These are phyloP conservation scores for Psittacula cyanocephala DNA, from an alignment of 2,113 vertebrate species.

Conservation along the genomic window DNA sequence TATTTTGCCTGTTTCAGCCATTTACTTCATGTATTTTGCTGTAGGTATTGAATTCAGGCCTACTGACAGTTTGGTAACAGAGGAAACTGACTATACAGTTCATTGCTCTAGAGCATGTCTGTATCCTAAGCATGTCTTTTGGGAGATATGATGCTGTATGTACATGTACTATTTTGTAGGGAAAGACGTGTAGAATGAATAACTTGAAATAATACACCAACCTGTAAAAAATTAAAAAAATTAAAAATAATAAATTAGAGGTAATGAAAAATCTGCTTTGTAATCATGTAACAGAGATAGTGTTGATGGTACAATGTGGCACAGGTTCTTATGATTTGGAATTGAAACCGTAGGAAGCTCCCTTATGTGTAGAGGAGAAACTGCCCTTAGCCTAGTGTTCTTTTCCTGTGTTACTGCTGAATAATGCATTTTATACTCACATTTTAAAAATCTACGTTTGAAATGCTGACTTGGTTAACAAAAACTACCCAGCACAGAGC, in stretches of 20 bases:
- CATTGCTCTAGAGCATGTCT: not conserved
- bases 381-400: not conserved
- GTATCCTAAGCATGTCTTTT: not conserved
- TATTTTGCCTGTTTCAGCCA: not conserved
- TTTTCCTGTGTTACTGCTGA: not conserved
- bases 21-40: not conserved
- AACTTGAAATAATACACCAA: not conserved
- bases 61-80: not conserved
- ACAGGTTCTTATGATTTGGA: not conserved
- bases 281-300: not conserved
- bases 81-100: not conserved
- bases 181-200: not conserved
- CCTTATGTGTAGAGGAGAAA: not conserved
- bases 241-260: not conserved
- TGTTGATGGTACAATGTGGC: not conserved
- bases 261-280: not conserved
- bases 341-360: not conserved
- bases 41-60: not conserved
- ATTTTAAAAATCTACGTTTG: constrained; percentile 6
- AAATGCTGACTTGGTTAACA: not conserved
- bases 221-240: not conserved
- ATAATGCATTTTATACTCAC: not conserved
- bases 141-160: not conserved
- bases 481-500: not conserved
- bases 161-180: not conserved